Evolutionary conservation across 2,797 vertebrate genomes (phyloP).

Genomic region (Cheracebus regulus): DNA sequence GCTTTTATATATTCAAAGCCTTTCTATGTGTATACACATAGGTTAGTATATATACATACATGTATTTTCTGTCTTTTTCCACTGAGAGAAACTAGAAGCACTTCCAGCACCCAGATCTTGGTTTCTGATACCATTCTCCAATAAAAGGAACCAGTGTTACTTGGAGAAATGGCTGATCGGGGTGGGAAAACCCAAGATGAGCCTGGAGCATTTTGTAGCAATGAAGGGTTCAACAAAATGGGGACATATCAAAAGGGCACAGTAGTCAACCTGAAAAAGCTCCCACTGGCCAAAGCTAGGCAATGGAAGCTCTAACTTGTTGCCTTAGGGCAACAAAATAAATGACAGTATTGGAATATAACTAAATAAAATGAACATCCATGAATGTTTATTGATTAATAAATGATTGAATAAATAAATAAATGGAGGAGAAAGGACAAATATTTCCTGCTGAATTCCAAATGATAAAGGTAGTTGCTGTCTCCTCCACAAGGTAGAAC

Average conservation of each 20-base stretch:
- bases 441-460: neutral
- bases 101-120: neutral
- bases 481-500: neutral
- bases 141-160: neutral
- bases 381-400: neutral
- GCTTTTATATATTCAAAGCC: neutral
- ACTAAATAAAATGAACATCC: conserved; percentile 4
- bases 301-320: too few species aligned
- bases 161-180: neutral
- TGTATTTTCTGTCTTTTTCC: neutral
- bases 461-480: neutral
- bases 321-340: neutral
- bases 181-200: neutral
- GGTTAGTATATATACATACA: neutral
- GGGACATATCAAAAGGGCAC: neutral
- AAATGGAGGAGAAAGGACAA: neutral
- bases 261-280: neutral
- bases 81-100: neutral
- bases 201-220: neutral
- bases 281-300: neutral
- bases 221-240: neutral
- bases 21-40: neutral
- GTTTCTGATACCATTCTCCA: neutral
- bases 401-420: neutral
- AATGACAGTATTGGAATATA: neutral